phyloP scores from a whole-genome alignment of 2,888 invertebrate species.

The Tachystola acroxantha region DNA sequence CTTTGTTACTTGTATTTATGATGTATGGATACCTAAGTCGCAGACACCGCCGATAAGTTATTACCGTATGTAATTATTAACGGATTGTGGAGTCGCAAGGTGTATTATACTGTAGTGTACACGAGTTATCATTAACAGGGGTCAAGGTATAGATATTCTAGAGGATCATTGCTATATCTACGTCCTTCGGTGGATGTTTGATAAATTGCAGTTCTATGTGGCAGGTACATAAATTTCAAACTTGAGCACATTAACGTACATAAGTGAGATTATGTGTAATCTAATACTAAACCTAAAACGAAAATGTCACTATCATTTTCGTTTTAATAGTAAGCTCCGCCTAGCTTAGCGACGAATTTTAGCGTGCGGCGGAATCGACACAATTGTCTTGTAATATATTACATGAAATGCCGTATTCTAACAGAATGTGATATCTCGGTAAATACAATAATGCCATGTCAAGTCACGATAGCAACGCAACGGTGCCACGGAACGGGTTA shows the following conservation, averaged over 20 bases:
- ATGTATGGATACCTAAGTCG: slow-evolving; percentile 31
- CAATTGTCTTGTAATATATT: too few species aligned
- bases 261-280: too few species aligned
- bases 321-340: too few species aligned
- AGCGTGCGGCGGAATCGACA: too few species aligned
- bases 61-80: slow-evolving; percentile 34
- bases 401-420: slow-evolving; percentile 20
- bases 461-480: slow-evolving; percentile 63
- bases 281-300: too few species aligned
- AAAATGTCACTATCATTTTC: too few species aligned
- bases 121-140: neutral
- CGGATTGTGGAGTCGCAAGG: slow-evolving; percentile 17
- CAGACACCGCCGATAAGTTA: slow-evolving; percentile 35
- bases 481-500: slow-evolving; percentile 59
- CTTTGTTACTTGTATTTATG: slow-evolving; percentile 54
- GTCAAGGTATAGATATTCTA: neutral
- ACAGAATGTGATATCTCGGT: slow-evolving; percentile 49
- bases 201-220: too few species aligned
- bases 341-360: too few species aligned
- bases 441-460: slow-evolving; percentile 63
- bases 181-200: too few species aligned
- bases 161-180: too few species aligned
- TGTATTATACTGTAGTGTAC: slow-evolving; percentile 6
- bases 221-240: too few species aligned
- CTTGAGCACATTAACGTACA: too few species aligned